Evolutionary conservation across 2,113 vertebrate species (phyloP), one percentile per base, ranked within the genome.

Genomic region (Rhinolophus sinicus): DNA sequence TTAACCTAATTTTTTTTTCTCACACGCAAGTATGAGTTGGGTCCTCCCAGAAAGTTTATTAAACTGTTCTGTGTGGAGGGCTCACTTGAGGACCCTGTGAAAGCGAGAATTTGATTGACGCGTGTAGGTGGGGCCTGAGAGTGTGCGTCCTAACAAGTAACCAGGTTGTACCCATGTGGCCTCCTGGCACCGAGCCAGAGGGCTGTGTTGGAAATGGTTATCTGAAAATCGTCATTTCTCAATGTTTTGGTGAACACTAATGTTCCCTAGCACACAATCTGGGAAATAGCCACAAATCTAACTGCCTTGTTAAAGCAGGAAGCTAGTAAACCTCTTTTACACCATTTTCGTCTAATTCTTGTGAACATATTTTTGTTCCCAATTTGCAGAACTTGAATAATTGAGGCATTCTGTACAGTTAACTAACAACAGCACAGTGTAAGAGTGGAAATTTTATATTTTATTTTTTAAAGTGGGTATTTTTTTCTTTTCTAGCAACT

Each of bases 81-180:
- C 44, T 56, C 38, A 38, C 19, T 1, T 56, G 11, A 58, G 54
- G 11, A 65, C 15, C 62, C 30, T 75, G 65, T 62, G 30, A 47
- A 75, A 33, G 33, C 50, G 64, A 40, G 52, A 4, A 1, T 54
- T 40, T 54, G n/a, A 30, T 58, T 56, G 15, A 47, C 0, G 40
- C 30, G 15, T 52, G 30, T 16, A 44, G 2, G 1, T 35, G 44
- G 8, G 35, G 24, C 3, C 30, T 15, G 16, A n/a, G 33, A 56
- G 0, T n/a, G 24, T 44, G 16, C 35, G 40, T 24, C 56, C 13
- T n/a, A 2, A 70, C 4, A 33, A n/a, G 35, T 26, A 4, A 6
- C 11, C 52, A 11, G 9, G 1, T 38, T 8, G 78, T 21, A 1
- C 0, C 14, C 8, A 24, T 19, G 24, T 3, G 70, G 54, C 8